Evolutionary conservation across 2,113 vertebrate genomes (phyloP).

Genomic region (Sialia sialis): DNA sequence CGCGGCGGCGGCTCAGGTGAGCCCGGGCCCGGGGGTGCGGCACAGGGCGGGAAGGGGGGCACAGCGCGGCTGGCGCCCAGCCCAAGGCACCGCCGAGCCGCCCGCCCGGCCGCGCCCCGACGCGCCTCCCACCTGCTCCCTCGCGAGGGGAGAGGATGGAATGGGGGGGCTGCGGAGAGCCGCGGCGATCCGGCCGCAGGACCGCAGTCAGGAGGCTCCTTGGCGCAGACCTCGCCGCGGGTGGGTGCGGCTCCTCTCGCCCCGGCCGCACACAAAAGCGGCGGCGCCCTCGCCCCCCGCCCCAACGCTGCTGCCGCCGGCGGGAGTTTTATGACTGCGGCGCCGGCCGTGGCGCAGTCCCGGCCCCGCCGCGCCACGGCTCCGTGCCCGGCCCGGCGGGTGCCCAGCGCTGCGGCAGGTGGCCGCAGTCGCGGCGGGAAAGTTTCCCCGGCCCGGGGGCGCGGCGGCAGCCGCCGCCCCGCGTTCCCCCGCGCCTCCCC

Average conservation of each 20-base stretch:
- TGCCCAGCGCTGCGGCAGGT: not conserved
- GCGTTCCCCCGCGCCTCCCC: not conserved
- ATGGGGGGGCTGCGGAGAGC: not conserved
- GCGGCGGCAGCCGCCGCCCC: not conserved
- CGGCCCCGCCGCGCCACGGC: not conserved
- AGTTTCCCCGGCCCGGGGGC: not conserved
- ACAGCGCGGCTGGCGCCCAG: not conserved
- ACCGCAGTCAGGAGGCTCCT: not conserved
- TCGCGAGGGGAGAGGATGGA: not conserved
- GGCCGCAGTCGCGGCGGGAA: not conserved
- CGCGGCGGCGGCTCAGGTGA: not conserved
- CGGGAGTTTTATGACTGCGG: conserved; percentile 50
- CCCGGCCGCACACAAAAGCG: not conserved
- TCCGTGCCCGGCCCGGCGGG: not conserved
- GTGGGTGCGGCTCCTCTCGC: not conserved
- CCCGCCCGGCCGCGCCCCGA: not conserved
- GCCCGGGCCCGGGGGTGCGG: no score
- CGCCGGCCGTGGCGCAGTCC: not conserved
- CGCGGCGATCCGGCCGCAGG: not conserved
- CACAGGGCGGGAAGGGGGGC: not conserved
- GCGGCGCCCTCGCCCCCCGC: not conserved
- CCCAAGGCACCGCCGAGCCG: not conserved
- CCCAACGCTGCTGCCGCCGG: not conserved
- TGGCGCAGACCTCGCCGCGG: not conserved
- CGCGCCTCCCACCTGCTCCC: conserved; percentile 23